Evolutionary conservation across 1,140 invertebrate species (phyloP).

Genomic region (Saxidomus purpurata): DNA sequence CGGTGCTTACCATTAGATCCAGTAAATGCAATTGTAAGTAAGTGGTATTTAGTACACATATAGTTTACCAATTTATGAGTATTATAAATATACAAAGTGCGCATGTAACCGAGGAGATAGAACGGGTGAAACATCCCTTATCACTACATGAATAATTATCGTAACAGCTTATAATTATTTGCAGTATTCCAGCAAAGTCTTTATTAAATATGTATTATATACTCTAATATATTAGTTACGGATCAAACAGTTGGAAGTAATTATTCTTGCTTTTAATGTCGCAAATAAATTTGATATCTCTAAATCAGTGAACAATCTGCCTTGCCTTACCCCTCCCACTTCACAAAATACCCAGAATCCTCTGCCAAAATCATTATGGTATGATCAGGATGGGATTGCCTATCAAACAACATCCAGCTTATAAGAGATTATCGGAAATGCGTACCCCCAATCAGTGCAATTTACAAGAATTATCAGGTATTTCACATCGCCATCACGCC

Average conservation of each 20-base stretch:
- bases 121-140: too few relatives aligned
- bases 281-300: neutral
- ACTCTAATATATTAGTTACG: neutral
- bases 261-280: neutral
- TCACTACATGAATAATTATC: too few relatives aligned
- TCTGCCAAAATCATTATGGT: conserved; percentile 13
- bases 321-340: neutral
- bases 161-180: too few relatives aligned
- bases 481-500: conserved; percentile 16
- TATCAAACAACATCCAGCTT: conserved; percentile 15
- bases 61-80: too few relatives aligned
- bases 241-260: neutral
- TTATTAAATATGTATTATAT: neutral
- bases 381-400: neutral
- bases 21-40: too few relatives aligned
- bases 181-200: too few relatives aligned
- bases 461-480: conserved; percentile 26
- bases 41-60: too few relatives aligned
- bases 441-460: neutral
- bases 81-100: too few relatives aligned
- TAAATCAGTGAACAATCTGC: neutral
- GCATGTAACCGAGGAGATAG: too few relatives aligned
- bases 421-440: neutral
- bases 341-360: neutral
- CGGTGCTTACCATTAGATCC: too few relatives aligned